Percentiles rank a stretch among this genome's conserved stretches.
These are phyloP conservation scores for Mesochorus sp. DNA, from an alignment of 2,888 invertebrate genomes.

Conservation along the genomic window DNA sequence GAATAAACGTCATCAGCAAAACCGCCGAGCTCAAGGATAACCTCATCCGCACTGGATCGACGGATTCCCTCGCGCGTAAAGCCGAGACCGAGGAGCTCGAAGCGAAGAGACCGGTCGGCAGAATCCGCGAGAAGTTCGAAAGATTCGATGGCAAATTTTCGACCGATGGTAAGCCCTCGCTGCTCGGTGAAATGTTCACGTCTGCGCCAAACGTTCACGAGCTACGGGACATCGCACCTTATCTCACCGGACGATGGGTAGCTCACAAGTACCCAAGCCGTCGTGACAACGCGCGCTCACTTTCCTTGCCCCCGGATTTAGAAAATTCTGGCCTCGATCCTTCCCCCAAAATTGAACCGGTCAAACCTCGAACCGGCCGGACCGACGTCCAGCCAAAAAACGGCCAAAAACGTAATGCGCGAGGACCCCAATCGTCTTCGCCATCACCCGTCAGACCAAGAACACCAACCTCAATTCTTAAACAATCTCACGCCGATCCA, in stretches of 20 bases:
- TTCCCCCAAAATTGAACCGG: constrained; percentile 15
- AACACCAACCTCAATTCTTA: constrained; percentile 81
- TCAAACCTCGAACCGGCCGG: constrained; percentile 30
- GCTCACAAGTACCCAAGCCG: constrained; percentile 90
- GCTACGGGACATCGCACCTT: constrained; percentile 89
- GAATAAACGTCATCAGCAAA: constrained; percentile 95
- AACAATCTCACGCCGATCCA: constrained; percentile 80
- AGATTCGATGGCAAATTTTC: constrained; percentile 71
- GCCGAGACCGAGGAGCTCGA: constrained; percentile 76
- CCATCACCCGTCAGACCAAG: constrained; percentile 68
- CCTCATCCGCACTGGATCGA: constrained; percentile 43
- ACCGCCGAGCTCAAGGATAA: constrained; percentile 85
- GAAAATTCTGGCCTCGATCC: constrained; percentile 55
- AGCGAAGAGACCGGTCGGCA: constrained; percentile 86
- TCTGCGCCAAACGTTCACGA: constrained; percentile 92
- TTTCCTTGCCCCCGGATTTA: constrained; percentile 83
- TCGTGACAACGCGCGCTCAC: constrained; percentile 87
- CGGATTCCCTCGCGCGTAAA: constrained; percentile 73
- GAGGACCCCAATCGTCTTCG: constrained; percentile 59
- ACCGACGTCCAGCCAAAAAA: constrained; percentile 8
- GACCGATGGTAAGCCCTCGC: constrained; percentile 82
- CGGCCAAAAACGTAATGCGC: constrained; percentile 37
- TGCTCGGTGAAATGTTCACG: constrained; percentile 90
- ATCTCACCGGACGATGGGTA: constrained; percentile 90
- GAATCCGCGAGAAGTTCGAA: constrained; percentile 89